These are phyloP conservation scores for Drepana arcuata DNA, from an alignment of 1,140 invertebrate species.

Conservation along the genomic window DNA sequence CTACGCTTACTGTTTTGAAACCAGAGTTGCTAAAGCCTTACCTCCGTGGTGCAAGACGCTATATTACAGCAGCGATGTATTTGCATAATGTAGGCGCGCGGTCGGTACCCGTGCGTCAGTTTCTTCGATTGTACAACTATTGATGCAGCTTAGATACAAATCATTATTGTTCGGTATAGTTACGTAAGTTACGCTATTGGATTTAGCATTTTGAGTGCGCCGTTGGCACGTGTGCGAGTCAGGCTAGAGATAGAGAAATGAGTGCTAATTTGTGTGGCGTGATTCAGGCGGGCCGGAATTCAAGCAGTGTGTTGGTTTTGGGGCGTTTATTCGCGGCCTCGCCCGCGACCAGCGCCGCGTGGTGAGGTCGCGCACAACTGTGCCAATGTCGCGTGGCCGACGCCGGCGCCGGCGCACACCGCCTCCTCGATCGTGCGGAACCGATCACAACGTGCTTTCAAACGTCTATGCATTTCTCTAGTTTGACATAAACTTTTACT, in stretches of 20 bases:
- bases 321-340: slow-evolving; percentile 57
- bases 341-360: slow-evolving; percentile 36
- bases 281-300: slow-evolving; percentile 60
- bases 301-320: slow-evolving; percentile 40
- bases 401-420: slow-evolving; percentile 29
- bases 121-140: slow-evolving; percentile 48
- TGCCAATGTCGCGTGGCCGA: slow-evolving; percentile 57
- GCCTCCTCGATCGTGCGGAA: slow-evolving; percentile 51
- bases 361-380: slow-evolving; percentile 57
- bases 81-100: slow-evolving; percentile 60
- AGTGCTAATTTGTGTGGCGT: slow-evolving; percentile 30
- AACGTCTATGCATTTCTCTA: too few relatives aligned
- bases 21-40: slow-evolving; percentile 49
- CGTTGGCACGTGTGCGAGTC: slow-evolving; percentile 33
- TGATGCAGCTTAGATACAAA: slow-evolving; percentile 12
- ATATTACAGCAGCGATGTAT: slow-evolving; percentile 56
- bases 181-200: slow-evolving; percentile 27
- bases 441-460: too few relatives aligned
- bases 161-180: slow-evolving; percentile 22
- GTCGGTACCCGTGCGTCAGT: slow-evolving; percentile 32
- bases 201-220: slow-evolving; percentile 23
- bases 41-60: slow-evolving; percentile 54
- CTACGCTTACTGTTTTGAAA: slow-evolving; percentile 54
- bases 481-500: too few relatives aligned
- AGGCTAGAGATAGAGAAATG: slow-evolving; percentile 20